These are phyloP conservation scores for Pantelozetes paolii DNA, from an alignment of 2,888 invertebrate species.

Conservation along the genomic window DNA sequence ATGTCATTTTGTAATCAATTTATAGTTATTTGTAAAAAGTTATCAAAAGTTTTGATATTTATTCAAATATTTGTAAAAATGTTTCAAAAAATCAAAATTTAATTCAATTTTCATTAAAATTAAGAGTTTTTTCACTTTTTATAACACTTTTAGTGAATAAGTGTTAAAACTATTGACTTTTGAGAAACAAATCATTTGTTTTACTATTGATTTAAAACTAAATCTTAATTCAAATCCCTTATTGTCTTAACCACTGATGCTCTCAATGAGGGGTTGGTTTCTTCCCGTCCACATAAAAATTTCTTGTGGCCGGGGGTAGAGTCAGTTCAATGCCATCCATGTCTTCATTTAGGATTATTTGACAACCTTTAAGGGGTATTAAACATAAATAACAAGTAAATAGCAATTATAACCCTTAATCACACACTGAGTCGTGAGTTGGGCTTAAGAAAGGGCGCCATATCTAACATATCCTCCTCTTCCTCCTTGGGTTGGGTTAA, in stretches of 20 bases:
- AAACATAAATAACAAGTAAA: slow-evolving; percentile 46
- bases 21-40: too few species aligned
- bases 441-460: slow-evolving; percentile 91
- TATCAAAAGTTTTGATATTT: too few species aligned
- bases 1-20: too few species aligned
- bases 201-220: too few species aligned
- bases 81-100: too few species aligned
- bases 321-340: slow-evolving; percentile 77
- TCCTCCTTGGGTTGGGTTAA: slow-evolving; percentile 70
- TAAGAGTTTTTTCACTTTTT: too few species aligned
- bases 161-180: too few species aligned
- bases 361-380: slow-evolving; percentile 66
- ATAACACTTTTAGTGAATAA: too few species aligned
- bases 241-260: not conserved
- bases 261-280: slow-evolving; percentile 72
- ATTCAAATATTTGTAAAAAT: too few species aligned
- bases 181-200: too few species aligned
- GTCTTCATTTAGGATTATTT: slow-evolving; percentile 80
- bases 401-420: slow-evolving; percentile 29
- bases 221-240: too few species aligned
- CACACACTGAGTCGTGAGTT: slow-evolving; percentile 79
- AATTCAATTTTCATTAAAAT: too few species aligned
- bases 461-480: slow-evolving; percentile 93
- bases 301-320: slow-evolving; percentile 81
- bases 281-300: slow-evolving; percentile 97